Evolutionary conservation across 2,888 invertebrate species (phyloP), one percentile per base, ranked within the genome.

Genomic region (Amiota minor): DNA sequence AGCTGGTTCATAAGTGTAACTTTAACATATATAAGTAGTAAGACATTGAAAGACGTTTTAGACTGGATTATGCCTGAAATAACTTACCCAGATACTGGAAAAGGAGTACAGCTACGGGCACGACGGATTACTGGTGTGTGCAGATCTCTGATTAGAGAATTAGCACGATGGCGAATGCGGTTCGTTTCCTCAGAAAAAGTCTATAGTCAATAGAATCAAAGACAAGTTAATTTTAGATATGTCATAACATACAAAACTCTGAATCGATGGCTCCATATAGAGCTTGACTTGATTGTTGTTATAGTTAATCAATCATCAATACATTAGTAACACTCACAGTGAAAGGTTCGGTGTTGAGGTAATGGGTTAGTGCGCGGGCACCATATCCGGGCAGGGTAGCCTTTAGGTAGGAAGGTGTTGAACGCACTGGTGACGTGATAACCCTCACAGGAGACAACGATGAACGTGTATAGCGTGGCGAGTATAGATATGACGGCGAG

Each of bases 101-200:
- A 89, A 90, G 91, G 82, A 23, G 90, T 89, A 77, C 92, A 88
- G 74, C 93, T 91, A 79, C 92, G 91, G 65, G 93, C 93, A 80
- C 95, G 93, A 71, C 95, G 93, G 72, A 94, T 93, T 74, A 95
- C 93, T 76, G 94, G 94, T 61, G 94, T 92, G 87, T 96, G 94
- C 80, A 96, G 92, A 81, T 94, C 93, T 82, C 93, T 93, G 80
- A 96, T 91, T 72, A 96, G 91, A 72, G 94, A 92, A 81, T 94
- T 93, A 67, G 95, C 94, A 86, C 94, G 93, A 70, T 95, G 94
- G 81, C 96, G 93, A 88, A 96, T 96, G 83, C 93, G 92, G 87
- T 94, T 93, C 79, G 94, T 94, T 90, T 96, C 96, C 89, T 95
- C 95, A 89, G 95, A 94, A 90, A 96, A 96, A 81, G 92, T 92